phyloP scores from a whole-genome alignment of 2,797 vertebrate genomes.

The Sylvia borin region DNA sequence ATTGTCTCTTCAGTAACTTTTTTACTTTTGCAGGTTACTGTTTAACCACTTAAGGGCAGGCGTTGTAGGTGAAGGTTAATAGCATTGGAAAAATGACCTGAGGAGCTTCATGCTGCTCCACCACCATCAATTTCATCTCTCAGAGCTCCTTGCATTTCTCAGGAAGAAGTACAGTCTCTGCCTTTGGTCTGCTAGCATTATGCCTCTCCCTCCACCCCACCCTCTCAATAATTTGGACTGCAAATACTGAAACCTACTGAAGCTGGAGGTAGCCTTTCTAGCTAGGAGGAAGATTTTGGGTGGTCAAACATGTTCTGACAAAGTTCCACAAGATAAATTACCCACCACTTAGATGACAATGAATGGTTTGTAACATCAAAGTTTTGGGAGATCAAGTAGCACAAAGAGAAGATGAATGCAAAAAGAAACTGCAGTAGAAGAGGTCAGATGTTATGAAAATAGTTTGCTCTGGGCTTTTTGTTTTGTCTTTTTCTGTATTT shows the following conservation, averaged over 20 bases:
- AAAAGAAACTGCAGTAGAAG: slow-evolving; percentile 9
- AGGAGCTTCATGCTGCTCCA: slow-evolving; percentile 21
- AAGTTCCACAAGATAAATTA: slow-evolving; percentile 22
- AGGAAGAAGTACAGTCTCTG: not conserved
- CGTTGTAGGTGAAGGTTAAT: slow-evolving; percentile 48
- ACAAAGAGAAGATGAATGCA: slow-evolving; percentile 27
- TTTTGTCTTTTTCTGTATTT: slow-evolving; percentile 22
- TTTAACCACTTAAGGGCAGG: slow-evolving; percentile 41
- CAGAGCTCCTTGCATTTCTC: not conserved
- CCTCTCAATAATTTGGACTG: not conserved
- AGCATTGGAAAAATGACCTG: not conserved
- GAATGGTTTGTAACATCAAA: slow-evolving; percentile 42
- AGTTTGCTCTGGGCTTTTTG: slow-evolving; percentile 35
- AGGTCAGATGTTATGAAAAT: slow-evolving; percentile 29
- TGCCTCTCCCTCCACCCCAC: not conserved
- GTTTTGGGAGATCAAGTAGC: not conserved
- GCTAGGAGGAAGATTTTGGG: slow-evolving; percentile 48
- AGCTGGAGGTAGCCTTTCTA: not conserved
- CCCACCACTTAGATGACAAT: slow-evolving; percentile 31
- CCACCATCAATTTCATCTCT: not conserved
- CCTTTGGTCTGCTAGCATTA: not conserved
- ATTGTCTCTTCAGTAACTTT: slow-evolving; percentile 53
- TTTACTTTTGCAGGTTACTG: slow-evolving; percentile 66
- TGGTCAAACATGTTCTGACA: slow-evolving; percentile 54
- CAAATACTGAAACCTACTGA: not conserved